Base-by-base conservation (phyloP, 2,888 invertebrate species). In the Diachrysia chrysitis region DNA sequence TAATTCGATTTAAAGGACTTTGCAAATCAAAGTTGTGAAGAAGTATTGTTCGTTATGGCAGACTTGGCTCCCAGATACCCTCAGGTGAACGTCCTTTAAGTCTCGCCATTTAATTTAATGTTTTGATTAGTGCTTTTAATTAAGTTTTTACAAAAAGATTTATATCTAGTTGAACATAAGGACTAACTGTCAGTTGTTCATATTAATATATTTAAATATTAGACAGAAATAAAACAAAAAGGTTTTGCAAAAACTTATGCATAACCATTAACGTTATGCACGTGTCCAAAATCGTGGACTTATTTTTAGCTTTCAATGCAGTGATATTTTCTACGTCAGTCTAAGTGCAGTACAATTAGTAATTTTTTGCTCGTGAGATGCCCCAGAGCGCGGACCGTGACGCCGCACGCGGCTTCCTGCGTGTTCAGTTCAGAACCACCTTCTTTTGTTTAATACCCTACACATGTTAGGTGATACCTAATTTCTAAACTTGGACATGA, bases 291-390 rank as follows among this genome's bases (percentile, higher is more conserved):
- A 37, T 16, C 0, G 1, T 2, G 7, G 19, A 9, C 9, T 2
- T 19, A 51, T 10, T 3, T 51, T 0, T 19, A 17, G 12, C 12
- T 10, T 2, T 12, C 2, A 51, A 21, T 12, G 21, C 21, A 19
- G 9, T 16, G 19, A 3, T 12, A 19, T 48, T 19, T 51, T 51
- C n/a, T 12, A 19, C 12, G 48, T 51, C 48, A 19, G 21, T 42
- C 5, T 51, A 51, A 19, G 51, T 66, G 53, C 63, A 63, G 25
- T 51, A 57, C 61, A 53, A 79, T 74, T 77, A 77, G 17, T 1
- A 69, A 76, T 77, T 77, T 79, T 68, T 72, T 71, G 71, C 77
- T 72, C 64, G 75, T 79, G 71, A 79, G 42, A n/a, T 61, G 71
- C 55, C n/a, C 58, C 54, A 51, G 23, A 56, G 69, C 59, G 46